Conservation (phyloP, 2,888 invertebrate genomes). For the Cheilosia vernalis region DNA sequence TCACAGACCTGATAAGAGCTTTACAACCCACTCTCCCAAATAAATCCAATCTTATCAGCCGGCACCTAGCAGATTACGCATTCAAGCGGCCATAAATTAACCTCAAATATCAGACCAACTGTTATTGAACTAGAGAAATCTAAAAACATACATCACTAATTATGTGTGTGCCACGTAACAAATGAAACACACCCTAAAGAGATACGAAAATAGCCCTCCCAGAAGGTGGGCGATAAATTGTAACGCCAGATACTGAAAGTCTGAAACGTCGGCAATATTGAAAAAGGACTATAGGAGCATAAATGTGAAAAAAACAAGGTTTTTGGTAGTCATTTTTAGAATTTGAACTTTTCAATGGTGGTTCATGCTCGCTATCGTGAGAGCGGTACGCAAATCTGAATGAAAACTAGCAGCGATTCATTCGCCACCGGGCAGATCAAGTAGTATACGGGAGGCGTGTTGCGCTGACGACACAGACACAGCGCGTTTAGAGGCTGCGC, state of each 20-base stretch:
- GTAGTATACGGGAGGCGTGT: conserved; percentile 31
- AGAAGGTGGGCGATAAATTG: neutral
- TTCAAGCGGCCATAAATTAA: conserved; percentile 29
- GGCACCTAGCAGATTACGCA: conserved; percentile 6
- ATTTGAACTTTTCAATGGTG: neutral
- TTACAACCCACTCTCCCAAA: neutral
- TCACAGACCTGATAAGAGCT: conserved; percentile 8
- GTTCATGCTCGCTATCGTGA: neutral
- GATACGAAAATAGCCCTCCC: conserved; percentile 11
- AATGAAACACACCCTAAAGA: conserved; percentile 3
- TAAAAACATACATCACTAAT: conserved; percentile 24
- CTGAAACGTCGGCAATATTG: conserved; percentile 21
- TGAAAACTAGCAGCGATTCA: neutral
- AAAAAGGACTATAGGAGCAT: conserved; percentile 10
- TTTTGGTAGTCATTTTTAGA: neutral
- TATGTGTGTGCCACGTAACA: conserved; percentile 15
- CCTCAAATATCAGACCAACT: conserved; percentile 23
- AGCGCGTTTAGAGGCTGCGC: neutral
- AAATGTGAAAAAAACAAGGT: neutral
- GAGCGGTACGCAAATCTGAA: neutral
- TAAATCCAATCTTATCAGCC: conserved; percentile 1
- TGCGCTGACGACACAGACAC: conserved; percentile 55
- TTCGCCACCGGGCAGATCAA: neutral
- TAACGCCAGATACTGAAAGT: neutral
- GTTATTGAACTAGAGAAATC: conserved; percentile 19